These are phyloP conservation scores for Onthophagus sagittarius DNA, from an alignment of 2,888 invertebrate species.

Conservation along the genomic window DNA sequence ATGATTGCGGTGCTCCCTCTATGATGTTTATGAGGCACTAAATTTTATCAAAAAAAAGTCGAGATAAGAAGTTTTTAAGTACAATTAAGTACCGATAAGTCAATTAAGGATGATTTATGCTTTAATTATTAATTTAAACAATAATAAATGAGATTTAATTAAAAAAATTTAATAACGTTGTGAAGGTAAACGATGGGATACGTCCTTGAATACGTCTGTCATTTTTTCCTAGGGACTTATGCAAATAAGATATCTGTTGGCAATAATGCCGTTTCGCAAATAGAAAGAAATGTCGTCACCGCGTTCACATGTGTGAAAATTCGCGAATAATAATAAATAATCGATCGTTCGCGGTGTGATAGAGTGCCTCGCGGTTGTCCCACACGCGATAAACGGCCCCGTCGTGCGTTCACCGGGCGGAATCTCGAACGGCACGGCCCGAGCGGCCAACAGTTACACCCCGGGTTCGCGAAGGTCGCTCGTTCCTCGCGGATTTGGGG, in stretches of 20 bases:
- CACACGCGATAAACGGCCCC: conserved; percentile 15
- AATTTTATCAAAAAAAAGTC: neutral
- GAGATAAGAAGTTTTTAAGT: too few relatives aligned
- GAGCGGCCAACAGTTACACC: conserved; percentile 35
- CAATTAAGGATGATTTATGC: too few relatives aligned
- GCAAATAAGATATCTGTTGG: conserved; percentile 23
- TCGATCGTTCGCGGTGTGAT: conserved; percentile 33
- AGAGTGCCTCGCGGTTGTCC: conserved; percentile 30
- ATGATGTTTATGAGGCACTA: neutral
- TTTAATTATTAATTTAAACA: too few relatives aligned
- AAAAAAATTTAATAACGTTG: neutral
- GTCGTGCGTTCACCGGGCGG: conserved; percentile 16
- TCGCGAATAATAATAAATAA: conserved; percentile 40
- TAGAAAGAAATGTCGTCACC: conserved; percentile 46
- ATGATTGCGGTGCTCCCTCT: neutral
- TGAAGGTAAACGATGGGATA: neutral
- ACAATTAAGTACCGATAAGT: too few relatives aligned
- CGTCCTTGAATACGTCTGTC: conserved; percentile 4
- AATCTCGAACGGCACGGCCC: conserved; percentile 15
- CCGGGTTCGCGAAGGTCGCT: conserved; percentile 36
- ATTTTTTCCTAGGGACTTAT: conserved; percentile 21
- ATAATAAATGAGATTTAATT: neutral
- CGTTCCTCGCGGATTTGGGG: conserved; percentile 14
- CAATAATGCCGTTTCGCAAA: conserved; percentile 31
- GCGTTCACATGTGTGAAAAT: conserved; percentile 49